Percentiles rank a stretch among this genome's conserved stretches.
These are phyloP conservation scores for Cephus cinctus DNA, from an alignment of 1,140 invertebrate species.

Conservation along the genomic window DNA sequence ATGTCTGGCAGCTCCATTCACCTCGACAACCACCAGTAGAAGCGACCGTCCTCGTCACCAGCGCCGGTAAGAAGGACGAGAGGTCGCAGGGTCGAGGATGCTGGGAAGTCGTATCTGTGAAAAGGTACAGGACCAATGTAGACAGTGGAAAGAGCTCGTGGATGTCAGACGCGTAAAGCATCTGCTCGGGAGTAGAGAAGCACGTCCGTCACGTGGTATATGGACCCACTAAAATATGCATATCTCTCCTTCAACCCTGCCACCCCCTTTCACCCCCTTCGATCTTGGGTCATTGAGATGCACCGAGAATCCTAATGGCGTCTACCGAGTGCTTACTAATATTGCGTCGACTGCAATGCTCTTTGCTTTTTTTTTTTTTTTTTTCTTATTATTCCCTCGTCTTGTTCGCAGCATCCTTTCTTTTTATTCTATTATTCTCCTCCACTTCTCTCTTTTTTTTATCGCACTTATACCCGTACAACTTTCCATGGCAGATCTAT, in stretches of 20 bases:
- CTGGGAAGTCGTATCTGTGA: constrained; percentile 3
- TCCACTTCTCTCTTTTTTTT: too few species aligned
- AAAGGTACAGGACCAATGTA: neutral
- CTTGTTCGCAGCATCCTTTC: too few species aligned
- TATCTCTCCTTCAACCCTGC: neutral
- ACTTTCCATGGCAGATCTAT: too few species aligned
- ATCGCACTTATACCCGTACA: too few species aligned
- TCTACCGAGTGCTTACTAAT: too few species aligned
- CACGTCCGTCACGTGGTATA: too few species aligned
- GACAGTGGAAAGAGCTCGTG: neutral
- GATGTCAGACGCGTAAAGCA: too few species aligned
- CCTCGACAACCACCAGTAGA: neutral
- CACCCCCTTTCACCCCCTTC: neutral
- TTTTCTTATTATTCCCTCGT: too few species aligned
- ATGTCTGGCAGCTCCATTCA: neutral
- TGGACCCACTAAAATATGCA: constrained; percentile 5
- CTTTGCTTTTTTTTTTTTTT: too few species aligned
- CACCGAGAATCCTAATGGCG: neutral
- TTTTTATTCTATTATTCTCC: too few species aligned
- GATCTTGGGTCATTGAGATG: neutral
- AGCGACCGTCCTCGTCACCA: neutral
- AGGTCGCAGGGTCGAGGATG: neutral
- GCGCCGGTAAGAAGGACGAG: neutral
- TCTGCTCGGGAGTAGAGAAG: too few species aligned
- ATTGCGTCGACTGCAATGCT: too few species aligned